Evolutionary conservation across 2,888 invertebrate genomes (phyloP), one percentile per base, ranked within the genome.

Genomic region (Anticlea derivata): DNA sequence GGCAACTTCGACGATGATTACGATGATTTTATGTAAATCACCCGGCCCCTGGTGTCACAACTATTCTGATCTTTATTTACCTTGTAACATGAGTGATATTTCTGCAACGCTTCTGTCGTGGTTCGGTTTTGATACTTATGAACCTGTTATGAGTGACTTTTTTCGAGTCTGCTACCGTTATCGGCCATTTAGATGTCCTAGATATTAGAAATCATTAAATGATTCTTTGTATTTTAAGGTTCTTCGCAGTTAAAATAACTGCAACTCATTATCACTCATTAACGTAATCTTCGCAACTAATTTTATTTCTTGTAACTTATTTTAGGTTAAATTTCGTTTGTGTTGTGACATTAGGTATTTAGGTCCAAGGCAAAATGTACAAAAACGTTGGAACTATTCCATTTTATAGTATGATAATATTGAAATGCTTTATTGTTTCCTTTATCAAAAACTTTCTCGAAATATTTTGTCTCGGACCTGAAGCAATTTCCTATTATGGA

Each of bases 21-120:
- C 73, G 94, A 96, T 70, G 96, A 96, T 73, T 96, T 96, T 75
- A 96, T 96, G 95, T 96, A 95, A 92, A 55, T 52, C 61, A 61
- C 60, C 47, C 37, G n/a, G 20, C 11, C 30, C 47, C 55, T 52
- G 49, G 35, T 55, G 56, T 56, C 57, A 49, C 34, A 49, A 49
- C 50, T 34, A 38, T 12, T 50, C 7, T 37, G 37, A 43, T 27
- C 52, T 20, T 38, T 43, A 34, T 10, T 5, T 2, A 1, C 7
- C 24, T 34, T 13, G 8, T 23, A 20, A 33, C 38, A 52, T 1
- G 44, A 48, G 48, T 39, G 10, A 43, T 43, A 37, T 43, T 47
- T 8, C 46, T 17, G 1, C 17, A 6, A 7, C 34, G 34, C 22
- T 22, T 20, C n/a, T 22, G 10, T 34, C 34, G 20, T 34, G 23